phyloP scores from a whole-genome alignment of 2,888 invertebrate species.

The Meiosimyza decipiens region DNA sequence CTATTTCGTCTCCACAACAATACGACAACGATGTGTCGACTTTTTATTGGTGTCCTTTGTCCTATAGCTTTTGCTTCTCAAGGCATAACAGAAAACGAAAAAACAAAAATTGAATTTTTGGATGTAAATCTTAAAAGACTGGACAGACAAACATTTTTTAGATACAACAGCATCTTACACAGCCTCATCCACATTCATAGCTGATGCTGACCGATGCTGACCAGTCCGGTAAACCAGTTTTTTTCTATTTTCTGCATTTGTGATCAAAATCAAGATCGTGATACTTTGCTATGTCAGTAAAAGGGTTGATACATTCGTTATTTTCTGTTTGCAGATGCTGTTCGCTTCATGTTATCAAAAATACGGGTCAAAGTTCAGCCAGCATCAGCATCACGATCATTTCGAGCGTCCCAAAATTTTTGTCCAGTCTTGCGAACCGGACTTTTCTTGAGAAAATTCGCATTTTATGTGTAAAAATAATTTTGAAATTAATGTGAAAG shows the following conservation, averaged over 20 bases:
- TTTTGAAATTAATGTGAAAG: slow-evolving; percentile 34
- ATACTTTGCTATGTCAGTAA: not conserved
- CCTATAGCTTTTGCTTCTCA: not conserved
- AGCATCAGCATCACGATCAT: slow-evolving; percentile 3
- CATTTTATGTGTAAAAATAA: slow-evolving; percentile 21
- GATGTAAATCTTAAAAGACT: slow-evolving; percentile 11
- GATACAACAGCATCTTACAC: not conserved
- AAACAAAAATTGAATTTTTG: slow-evolving; percentile 1
- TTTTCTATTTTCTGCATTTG: no score
- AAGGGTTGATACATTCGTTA: slow-evolving; percentile 4
- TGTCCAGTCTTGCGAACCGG: slow-evolving; percentile 32
- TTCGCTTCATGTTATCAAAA: not conserved
- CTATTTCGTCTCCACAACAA: not conserved
- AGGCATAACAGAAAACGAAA: not conserved
- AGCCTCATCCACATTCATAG: not conserved
- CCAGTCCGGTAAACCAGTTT: no score
- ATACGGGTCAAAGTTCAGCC: slow-evolving; percentile 32
- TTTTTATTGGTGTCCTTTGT: slow-evolving; percentile 35
- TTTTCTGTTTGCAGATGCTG: not conserved
- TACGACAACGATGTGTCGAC: slow-evolving; percentile 18
- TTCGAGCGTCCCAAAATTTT: not conserved
- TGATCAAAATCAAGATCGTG: no score
- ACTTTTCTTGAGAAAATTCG: slow-evolving; percentile 29
- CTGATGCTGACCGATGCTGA: slow-evolving; percentile 18
- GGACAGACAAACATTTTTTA: not conserved